These are phyloP conservation scores for Melinopterus prodromus DNA, from an alignment of 2,888 invertebrate species.

Conservation along the genomic window DNA sequence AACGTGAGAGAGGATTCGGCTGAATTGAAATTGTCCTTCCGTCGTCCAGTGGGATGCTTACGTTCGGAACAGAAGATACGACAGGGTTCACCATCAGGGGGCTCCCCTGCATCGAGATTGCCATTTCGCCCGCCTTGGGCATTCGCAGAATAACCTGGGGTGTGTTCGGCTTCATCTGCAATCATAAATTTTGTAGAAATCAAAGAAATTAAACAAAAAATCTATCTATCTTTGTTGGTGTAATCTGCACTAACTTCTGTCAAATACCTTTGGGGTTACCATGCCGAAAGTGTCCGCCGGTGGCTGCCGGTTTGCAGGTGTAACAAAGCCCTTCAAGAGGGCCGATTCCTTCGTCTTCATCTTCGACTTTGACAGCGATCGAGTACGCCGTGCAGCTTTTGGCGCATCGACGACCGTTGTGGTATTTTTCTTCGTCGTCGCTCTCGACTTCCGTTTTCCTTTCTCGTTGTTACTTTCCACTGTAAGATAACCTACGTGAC, in stretches of 20 bases:
- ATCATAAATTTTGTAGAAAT: background rate
- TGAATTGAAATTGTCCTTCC: constrained; percentile 70
- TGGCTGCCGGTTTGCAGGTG: constrained; percentile 40
- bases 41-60: constrained; percentile 72
- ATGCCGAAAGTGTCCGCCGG: constrained; percentile 44
- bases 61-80: constrained; percentile 66
- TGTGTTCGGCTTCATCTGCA: constrained; percentile 64
- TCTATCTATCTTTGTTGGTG: no score
- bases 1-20: constrained; percentile 63
- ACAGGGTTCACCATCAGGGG: constrained; percentile 67
- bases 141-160: constrained; percentile 69
- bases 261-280: constrained; percentile 54
- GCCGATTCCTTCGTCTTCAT: constrained; percentile 31
- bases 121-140: constrained; percentile 72
- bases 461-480: constrained; percentile 48
- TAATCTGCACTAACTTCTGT: no score
- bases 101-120: constrained; percentile 73
- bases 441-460: constrained; percentile 41
- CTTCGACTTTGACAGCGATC: constrained; percentile 45
- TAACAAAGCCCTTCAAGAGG: constrained; percentile 34
- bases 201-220: background rate
- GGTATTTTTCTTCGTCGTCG: background rate
- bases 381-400: constrained; percentile 40
- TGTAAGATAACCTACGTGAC: constrained; percentile 53
- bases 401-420: background rate